Evolutionary conservation across 1,140 invertebrate genomes (phyloP).

Genomic region (Asobara japonica): DNA sequence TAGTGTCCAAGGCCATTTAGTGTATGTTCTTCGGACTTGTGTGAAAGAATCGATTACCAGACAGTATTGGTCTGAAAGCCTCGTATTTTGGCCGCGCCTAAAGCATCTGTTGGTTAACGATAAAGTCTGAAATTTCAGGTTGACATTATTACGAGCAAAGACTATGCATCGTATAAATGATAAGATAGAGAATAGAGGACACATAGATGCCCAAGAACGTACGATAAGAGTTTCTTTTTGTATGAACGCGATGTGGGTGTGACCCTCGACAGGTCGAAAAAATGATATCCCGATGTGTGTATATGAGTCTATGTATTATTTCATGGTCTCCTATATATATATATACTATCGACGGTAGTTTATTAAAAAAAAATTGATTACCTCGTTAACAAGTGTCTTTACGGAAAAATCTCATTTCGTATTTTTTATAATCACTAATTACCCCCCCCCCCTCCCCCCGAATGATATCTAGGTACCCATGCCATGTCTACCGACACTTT

Average conservation of each 20-base stretch:
- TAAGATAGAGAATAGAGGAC: constrained; percentile 3
- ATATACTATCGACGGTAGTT: too few relatives aligned
- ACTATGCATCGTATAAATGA: neutral
- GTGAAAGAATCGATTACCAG: neutral
- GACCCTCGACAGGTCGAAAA: too few relatives aligned
- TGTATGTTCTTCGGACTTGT: neutral
- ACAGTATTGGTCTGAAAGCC: neutral
- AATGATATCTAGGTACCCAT: neutral
- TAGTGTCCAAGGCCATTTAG: too few relatives aligned
- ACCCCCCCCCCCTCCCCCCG: too few relatives aligned
- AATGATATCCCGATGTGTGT: too few relatives aligned
- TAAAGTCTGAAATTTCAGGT: neutral
- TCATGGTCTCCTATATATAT: too few relatives aligned
- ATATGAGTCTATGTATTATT: too few relatives aligned
- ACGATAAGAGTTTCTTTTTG: neutral
- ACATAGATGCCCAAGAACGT: neutral
- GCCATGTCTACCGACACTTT: neutral
- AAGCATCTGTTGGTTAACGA: neutral
- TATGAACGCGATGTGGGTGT: too few relatives aligned
- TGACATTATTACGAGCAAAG: neutral
- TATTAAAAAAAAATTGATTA: too few relatives aligned
- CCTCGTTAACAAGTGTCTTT: too few relatives aligned
- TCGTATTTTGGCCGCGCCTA: neutral
- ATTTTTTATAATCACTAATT: neutral
- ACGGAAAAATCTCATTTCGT: too few relatives aligned